Evolutionary conservation across 2,113 vertebrate genomes (phyloP).

Genomic region (Phocoena sinus): DNA sequence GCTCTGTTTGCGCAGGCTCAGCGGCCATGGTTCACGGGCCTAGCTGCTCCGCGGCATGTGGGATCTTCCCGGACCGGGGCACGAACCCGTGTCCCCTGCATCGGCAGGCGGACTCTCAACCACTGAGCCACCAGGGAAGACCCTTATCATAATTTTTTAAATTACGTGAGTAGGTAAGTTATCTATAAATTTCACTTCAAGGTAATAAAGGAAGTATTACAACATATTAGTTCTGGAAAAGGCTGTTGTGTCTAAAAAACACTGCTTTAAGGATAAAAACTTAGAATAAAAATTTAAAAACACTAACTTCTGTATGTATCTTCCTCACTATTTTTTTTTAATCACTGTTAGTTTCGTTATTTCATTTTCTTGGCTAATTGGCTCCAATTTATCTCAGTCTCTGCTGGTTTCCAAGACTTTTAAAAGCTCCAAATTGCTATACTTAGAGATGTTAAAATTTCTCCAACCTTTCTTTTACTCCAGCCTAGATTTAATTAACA

Average conservation of each 20-base stretch:
- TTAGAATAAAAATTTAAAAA: not conserved
- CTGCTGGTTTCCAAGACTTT: not conserved
- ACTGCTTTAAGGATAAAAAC: not conserved
- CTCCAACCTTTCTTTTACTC: not conserved
- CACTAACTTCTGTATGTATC: not conserved
- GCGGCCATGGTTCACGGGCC: too few relatives aligned
- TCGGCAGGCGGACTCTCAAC: too few relatives aligned
- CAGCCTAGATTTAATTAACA: not conserved
- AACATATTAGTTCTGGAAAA: not conserved
- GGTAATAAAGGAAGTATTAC: not conserved
- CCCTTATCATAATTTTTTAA: not conserved
- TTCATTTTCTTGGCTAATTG: not conserved
- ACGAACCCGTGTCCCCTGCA: too few relatives aligned
- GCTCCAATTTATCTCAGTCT: not conserved
- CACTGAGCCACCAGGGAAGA: too few relatives aligned
- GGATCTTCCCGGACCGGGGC: too few relatives aligned
- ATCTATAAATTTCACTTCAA: not conserved
- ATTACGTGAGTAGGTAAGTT: not conserved
- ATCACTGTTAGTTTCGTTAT: not conserved
- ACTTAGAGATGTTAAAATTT: not conserved
- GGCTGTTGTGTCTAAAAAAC: not conserved
- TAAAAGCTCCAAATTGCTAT: not conserved
- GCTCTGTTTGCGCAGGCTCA: too few relatives aligned
- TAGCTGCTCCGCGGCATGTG: too few relatives aligned
- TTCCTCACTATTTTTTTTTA: not conserved